Evolutionary conservation across 2,113 vertebrate species (phyloP).

Genomic region (Microcebus ravelobensis): DNA sequence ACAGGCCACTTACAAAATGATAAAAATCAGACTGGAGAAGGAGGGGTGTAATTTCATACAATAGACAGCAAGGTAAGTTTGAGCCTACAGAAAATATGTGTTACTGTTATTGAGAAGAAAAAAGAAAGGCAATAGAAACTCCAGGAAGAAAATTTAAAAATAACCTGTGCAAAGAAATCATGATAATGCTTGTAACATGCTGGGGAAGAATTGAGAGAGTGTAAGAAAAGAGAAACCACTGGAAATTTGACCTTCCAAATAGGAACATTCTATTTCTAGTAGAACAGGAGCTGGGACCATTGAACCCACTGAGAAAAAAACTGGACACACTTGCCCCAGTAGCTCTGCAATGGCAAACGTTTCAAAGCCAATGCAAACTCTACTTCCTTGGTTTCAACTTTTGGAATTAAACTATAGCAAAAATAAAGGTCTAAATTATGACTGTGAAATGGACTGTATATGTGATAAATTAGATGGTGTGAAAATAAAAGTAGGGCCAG

Average conservation of each 20-base stretch:
- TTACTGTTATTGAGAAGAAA: background rate
- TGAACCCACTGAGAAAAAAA: background rate
- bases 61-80: background rate
- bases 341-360: background rate
- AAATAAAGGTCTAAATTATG: background rate
- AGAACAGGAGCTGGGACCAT: no score
- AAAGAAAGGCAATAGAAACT: background rate
- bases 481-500: background rate
- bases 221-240: background rate
- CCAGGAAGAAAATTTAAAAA: background rate
- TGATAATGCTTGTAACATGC: background rate
- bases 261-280: background rate
- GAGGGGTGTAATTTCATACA: background rate
- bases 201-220: background rate
- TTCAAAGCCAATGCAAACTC: background rate
- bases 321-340: accelerated
- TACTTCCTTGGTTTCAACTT: background rate
- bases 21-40: background rate
- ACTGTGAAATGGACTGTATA: background rate
- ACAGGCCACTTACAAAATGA: background rate
- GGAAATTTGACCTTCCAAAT: background rate
- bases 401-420: background rate
- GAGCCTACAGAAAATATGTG: background rate
- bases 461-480: background rate
- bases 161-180: background rate